These are phyloP conservation scores for Pelecanoides urinatrix DNA, from an alignment of 2,113 vertebrate species.

Conservation along the genomic window DNA sequence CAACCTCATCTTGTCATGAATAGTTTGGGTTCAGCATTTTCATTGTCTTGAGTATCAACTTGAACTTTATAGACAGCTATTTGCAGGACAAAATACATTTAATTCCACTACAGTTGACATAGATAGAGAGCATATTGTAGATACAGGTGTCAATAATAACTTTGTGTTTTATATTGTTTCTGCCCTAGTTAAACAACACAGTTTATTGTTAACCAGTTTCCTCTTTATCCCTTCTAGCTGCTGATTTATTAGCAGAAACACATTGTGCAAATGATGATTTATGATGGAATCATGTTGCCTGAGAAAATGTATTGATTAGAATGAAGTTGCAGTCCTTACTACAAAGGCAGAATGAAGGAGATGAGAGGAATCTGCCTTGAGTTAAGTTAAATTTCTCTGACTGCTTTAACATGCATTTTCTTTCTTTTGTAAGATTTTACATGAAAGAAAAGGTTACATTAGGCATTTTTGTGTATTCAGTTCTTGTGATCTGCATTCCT, in stretches of 20 bases:
- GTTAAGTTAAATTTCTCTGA: constrained; percentile 4
- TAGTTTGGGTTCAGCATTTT: neutral
- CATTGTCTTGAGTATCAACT: neutral
- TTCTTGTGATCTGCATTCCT: neutral
- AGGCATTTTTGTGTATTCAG: neutral
- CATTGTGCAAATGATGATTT: constrained; percentile 85
- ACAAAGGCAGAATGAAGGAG: neutral
- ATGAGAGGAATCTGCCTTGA: neutral
- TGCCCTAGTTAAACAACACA: neutral
- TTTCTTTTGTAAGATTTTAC: neutral
- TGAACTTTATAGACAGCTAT: neutral
- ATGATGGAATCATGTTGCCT: constrained; percentile 76
- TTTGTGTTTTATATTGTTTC: neutral
- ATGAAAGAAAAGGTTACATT: neutral
- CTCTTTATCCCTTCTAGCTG: constrained; percentile 55
- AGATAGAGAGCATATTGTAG: neutral
- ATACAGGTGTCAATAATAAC: constrained; percentile 29
- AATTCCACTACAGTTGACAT: neutral
- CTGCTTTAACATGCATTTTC: neutral
- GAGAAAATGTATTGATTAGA: constrained; percentile 84
- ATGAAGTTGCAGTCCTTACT: neutral
- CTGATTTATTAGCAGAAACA: constrained; percentile 66
- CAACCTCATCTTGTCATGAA: neutral
- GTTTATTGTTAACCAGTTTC: constrained; percentile 60
- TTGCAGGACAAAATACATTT: neutral